Base-by-base conservation (phyloP, 2,888 invertebrate species). In the Acanthacorydalis orientalis region DNA sequence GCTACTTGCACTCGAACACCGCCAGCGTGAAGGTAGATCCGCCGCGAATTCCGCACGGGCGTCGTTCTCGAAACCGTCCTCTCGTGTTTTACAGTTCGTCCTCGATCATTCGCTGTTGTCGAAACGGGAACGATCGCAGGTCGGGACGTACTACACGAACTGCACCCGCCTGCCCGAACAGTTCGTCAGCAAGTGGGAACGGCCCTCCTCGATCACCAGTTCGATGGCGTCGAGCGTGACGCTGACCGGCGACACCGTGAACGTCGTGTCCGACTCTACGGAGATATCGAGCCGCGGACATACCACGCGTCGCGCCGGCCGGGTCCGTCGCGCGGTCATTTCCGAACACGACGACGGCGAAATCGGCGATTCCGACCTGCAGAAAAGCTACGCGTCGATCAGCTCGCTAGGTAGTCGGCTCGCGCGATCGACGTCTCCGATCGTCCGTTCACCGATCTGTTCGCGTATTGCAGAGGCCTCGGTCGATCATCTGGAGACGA, bases 1-100 rank as follows among this genome's bases (percentile, higher is more conserved):
- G 69, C 53, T 73, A 73, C 61, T 61, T 80, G 42, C 74, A 77
- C 57, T 68, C 68, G 49, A 72, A 72, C 52, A 67, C 73, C 11
- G 64, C 68, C 8, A 67, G 66, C 31, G 67, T 65, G 4, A 70
- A 72, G 58, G 67, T 68, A 59, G 51, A 46, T 39, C 14, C 6
- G 23, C 6, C 23, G 3, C 6, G 3, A 23, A 4, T 4, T 6
- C 3, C 23, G 6, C 4, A 37, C 10, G 35, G n/a, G 2, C 12
- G 3, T 35, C 11, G 2, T 35, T 35, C 35, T n/a, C 3, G 7
- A 35, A 6, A 4, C 11, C 11, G 10, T 35, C n/a, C 15, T 48
- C 49, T 38, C 48, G 43, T 43, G 23, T 23, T 23, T 51, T 54
- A 23, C 57, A 70, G 62, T 79, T 79, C 59, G 59, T 75, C 41